Evolutionary conservation across 2,888 invertebrate species (phyloP).

Genomic region (Cheilosia vulpina): DNA sequence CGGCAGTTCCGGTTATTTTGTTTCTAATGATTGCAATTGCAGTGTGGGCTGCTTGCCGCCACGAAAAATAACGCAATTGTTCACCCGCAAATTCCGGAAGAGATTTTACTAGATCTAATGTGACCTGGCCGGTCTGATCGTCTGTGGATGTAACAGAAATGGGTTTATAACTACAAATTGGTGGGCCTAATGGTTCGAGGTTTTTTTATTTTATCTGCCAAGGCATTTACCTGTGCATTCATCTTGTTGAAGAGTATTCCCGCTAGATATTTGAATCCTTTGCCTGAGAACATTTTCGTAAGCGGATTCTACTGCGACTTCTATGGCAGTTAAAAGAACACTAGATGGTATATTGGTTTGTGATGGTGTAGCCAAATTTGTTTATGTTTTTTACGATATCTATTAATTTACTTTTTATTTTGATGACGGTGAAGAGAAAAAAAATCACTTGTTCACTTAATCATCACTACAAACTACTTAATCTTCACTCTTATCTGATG

Average conservation of each 20-base stretch:
- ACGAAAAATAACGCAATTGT: conserved; percentile 12
- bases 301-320: conserved; percentile 22
- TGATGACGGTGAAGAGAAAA: too few relatives aligned
- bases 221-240: not conserved
- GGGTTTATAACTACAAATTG: not conserved
- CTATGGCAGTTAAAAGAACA: conserved; percentile 18
- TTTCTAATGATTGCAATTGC: conserved; percentile 26
- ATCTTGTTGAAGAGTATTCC: not conserved
- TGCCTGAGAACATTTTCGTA: conserved; percentile 13
- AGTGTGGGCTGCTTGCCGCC: conserved; percentile 32
- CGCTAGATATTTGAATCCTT: not conserved
- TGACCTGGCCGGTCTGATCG: not conserved
- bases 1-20: conserved; percentile 2
- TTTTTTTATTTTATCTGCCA: not conserved
- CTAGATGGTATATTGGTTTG: too few relatives aligned
- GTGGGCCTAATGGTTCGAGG: not conserved
- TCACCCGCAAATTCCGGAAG: conserved; percentile 13
- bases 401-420: too few relatives aligned
- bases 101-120: conserved; percentile 22
- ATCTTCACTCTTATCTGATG: too few relatives aligned
- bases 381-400: too few relatives aligned
- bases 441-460: too few relatives aligned
- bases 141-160: not conserved
- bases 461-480: too few relatives aligned
- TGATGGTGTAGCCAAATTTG: too few relatives aligned